Base-by-base conservation (phyloP, 2,797 vertebrate genomes). In the Nyctibius grandis region DNA sequence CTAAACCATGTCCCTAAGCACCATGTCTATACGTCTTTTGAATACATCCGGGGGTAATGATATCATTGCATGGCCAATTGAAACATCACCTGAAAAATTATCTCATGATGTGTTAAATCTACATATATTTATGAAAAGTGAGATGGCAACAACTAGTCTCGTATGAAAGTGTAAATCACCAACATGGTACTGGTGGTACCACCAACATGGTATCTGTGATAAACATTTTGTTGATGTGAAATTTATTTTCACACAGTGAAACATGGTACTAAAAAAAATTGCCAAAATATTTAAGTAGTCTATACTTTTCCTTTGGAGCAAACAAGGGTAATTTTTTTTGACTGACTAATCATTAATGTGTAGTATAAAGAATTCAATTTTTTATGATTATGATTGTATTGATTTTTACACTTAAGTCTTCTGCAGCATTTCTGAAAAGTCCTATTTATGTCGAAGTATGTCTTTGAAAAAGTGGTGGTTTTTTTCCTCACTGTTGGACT, bases 401-500 rank as follows among this genome's bases (percentile, higher is more conserved):
- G 3, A 34, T 47, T 79, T 79, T 83, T 80, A 40, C 13, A n/a
- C 1, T 2, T 42, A 48, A 70, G 11, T 73, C 40, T 48, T 77
- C n/a, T 77, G n/a, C 9, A 76, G 38, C 14, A 59, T 64, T 45
- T 82, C 42, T 79, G 38, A 87, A 64, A 78, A 76, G 9, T 57
- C 23, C 1, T 23, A 10, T 23, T 86, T 88, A 48, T 73, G 61
- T 83, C 45, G 61, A 74, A 70, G 34, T 53, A 33, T 13, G 12
- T 28, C 5, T 64, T 67, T 68, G 34, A 72, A 75, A 34, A 82
- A 69, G 9, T 45, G 13, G 3, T 63, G 0, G 0, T 0, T 8
- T 51, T 38, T 68, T 92, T 21, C 38, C 87, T 42, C 56, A 15
- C 44, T 56, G 23, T 70, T 80, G 36, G 44, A 70, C 18, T 47